Evolutionary conservation across 1,140 invertebrate genomes (phyloP), one percentile per base, ranked within the genome.

Genomic region (Mactra quadrangularis): DNA sequence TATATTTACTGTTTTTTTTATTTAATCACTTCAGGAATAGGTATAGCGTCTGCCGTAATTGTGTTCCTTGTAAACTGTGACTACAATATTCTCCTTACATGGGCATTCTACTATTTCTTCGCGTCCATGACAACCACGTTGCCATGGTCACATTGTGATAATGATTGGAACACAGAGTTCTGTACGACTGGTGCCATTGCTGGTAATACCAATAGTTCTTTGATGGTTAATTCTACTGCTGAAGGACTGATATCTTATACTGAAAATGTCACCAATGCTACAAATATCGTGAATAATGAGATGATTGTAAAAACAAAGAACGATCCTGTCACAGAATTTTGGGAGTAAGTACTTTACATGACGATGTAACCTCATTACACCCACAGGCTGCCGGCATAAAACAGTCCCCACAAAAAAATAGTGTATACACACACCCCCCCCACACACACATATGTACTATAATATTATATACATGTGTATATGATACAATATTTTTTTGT

Each of bases 131-230:
- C 75, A 13, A 59, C 84, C 4, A 77, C 83, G 17, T 81, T 94
- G 15, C 92, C 93, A 0, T 94, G 93, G 93, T 91, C 90, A 33
- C 83, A 89, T 52, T 94, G 93, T 82, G 86, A 91, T 27, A 92
- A 94, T 76, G 76, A 81, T 25, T 94, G 93, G 93, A 94, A 94
- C 84, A 92, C 93, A 0, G 64, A 78, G 17, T 75, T 88, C 25
- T 89, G 90, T 52, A 64, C 59, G 11, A 31, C 59, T 6, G 60
- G 71, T 7, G 38, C 17, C 60, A 45, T 64, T n/a, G 38, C 38
- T 7, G 6, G 6, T 7, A 15, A 41, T 15, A 41, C 38, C 6
- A 41, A 41, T 7, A 15, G 38, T 41, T 41, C 38, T 41, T 41
- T 15, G 38, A 41, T 41, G 6, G 38, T 6, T 7, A 41, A 41